Evolutionary conservation across 2,797 vertebrate genomes (phyloP).

Genomic region (Garrulus glandarius): DNA sequence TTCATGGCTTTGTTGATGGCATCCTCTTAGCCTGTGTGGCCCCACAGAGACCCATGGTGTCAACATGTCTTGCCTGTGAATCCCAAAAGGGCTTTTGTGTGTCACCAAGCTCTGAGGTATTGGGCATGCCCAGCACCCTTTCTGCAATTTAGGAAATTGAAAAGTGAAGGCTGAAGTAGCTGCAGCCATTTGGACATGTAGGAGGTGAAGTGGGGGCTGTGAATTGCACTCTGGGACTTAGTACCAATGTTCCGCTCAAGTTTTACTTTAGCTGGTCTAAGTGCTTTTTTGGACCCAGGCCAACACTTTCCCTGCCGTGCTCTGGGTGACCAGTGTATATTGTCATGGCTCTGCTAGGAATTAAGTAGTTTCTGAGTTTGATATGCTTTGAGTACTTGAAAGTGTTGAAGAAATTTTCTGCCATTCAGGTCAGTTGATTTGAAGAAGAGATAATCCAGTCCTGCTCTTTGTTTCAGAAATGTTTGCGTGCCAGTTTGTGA

Average conservation of each 20-base stretch:
- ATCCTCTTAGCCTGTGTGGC: neutral
- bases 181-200: accelerated
- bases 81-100: neutral
- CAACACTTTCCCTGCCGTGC: neutral
- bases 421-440: neutral
- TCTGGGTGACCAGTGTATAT: neutral
- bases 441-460: neutral
- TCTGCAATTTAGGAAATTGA: neutral
- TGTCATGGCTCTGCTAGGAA: neutral
- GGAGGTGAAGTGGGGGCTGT: neutral
- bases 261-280: neutral
- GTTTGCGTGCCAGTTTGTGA: neutral
- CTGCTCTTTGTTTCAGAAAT: neutral
- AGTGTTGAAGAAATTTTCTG: neutral
- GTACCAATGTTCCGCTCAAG: neutral
- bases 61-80: neutral
- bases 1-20: neutral
- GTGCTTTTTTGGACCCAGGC: slow-evolving; percentile 32
- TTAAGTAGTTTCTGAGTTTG: neutral
- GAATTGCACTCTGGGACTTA: neutral
- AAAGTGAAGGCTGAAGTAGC: neutral
- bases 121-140: neutral
- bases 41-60: accelerated
- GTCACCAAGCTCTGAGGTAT: neutral
- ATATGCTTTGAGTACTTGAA: neutral